phyloP scores from a whole-genome alignment of 35 echinoderm and acorn worm genomes.

The Patiria miniata region DNA sequence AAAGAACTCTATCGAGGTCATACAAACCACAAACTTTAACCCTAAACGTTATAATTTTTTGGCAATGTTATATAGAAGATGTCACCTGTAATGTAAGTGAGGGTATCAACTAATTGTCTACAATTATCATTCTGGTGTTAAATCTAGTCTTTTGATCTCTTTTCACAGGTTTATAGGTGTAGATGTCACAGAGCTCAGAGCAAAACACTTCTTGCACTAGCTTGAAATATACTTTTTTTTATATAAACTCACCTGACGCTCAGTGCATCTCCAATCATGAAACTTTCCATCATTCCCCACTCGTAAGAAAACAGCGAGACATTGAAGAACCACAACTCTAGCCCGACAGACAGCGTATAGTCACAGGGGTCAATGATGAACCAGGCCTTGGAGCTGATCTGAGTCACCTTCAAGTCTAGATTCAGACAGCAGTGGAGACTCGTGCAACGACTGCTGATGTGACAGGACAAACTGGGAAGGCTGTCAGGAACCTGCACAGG shows the following conservation, averaged over 20 bases:
- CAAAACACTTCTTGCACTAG: no score
- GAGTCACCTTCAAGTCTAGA: slow-evolving; percentile 1
- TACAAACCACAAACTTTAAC: no score
- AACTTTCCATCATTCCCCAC: slow-evolving; percentile 9
- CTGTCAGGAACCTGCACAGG: background rate
- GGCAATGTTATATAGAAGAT: no score
- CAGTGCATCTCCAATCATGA: slow-evolving; percentile 1
- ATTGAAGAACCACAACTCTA: slow-evolving; percentile 16
- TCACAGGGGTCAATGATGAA: slow-evolving; percentile 10
- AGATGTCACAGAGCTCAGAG: no score
- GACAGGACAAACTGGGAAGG: background rate
- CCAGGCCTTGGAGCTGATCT: slow-evolving; percentile 27
- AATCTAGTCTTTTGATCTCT: no score
- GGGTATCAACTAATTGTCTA: no score
- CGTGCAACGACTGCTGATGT: background rate
- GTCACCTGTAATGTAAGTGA: no score
- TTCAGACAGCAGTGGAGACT: slow-evolving; percentile 31
- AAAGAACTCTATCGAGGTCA: no score
- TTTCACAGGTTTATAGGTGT: no score
- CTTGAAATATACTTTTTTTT: no score
- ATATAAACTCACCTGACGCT: background rate
- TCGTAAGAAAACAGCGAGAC: background rate
- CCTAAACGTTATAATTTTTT: no score
- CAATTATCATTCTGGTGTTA: no score
- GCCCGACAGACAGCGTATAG: slow-evolving; percentile 1